These are phyloP conservation scores for Nothoprocta perdicaria DNA, from an alignment of 2,113 vertebrate genomes.

Conservation along the genomic window DNA sequence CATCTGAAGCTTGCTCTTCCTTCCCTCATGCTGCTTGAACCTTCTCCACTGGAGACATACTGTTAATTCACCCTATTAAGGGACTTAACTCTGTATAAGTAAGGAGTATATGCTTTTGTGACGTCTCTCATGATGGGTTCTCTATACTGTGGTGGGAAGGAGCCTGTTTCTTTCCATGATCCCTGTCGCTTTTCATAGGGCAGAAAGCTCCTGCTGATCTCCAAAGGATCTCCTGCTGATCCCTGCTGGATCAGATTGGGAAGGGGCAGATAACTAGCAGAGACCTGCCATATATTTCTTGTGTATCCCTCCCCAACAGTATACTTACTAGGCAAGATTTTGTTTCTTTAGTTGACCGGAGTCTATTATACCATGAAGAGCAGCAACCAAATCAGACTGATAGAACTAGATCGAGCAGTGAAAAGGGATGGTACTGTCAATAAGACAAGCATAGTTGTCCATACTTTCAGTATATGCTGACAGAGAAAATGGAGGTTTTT, in stretches of 20 bases:
- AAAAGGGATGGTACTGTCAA: background rate
- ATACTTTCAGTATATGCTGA: background rate
- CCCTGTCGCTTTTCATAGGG: background rate
- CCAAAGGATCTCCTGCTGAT: background rate
- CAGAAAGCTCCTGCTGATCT: background rate
- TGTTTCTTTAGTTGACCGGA: background rate
- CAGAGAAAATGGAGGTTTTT: background rate
- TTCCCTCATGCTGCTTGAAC: background rate
- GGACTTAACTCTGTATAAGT: background rate
- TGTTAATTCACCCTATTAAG: background rate
- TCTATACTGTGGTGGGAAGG: background rate
- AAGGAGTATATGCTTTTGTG: background rate
- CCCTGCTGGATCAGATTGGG: fast-evolving
- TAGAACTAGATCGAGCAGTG: background rate
- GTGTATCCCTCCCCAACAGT: background rate
- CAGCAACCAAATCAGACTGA: background rate
- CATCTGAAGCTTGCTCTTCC: background rate
- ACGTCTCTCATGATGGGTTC: background rate
- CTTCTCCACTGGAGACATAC: background rate
- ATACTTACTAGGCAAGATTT: background rate
- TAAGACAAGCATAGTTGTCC: background rate
- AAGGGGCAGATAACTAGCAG: background rate
- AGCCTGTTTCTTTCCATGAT: fast-evolving
- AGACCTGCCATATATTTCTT: fast-evolving
- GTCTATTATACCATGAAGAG: background rate